A percentile compares a stretch with the other conserved stretches of the same genome.
Evolutionary conservation across 2,797 vertebrate species (phyloP).

Genomic region (Aratinga solstitialis): DNA sequence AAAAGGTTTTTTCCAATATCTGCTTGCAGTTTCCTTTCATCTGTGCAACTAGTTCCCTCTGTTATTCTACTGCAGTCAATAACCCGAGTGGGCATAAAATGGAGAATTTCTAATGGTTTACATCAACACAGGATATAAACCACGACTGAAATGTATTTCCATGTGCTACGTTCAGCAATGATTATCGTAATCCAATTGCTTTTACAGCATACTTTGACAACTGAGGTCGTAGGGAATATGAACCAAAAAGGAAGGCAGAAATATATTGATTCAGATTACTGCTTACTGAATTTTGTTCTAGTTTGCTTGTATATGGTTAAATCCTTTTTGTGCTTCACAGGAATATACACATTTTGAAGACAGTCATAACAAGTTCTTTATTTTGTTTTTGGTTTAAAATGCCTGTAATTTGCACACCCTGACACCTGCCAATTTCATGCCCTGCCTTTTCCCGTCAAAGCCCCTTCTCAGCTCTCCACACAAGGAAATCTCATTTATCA

Average conservation of each 20-base stretch:
- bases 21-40: conserved; percentile 1
- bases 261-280: not conserved
- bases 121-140: conserved; percentile 14
- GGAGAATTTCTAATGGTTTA: conserved; percentile 10
- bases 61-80: not conserved
- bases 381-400: conserved; percentile 37
- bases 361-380: conserved; percentile 19
- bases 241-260: not conserved
- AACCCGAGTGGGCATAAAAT: conserved; percentile 6
- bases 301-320: not conserved
- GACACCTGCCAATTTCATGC: conserved; percentile 63
- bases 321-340: not conserved
- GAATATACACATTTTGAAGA: conserved; percentile 22
- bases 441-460: conserved; percentile 69
- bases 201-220: not conserved
- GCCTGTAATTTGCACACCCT: conserved; percentile 49
- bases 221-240: not conserved
- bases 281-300: not conserved
- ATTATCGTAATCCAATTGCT: conserved; percentile 10
- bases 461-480: conserved; percentile 74
- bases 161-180: not conserved
- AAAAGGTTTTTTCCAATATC: not conserved
- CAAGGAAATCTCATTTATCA: conserved; percentile 84
- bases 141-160: not conserved
- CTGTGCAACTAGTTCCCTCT: not conserved